These are phyloP conservation scores for Liodrosophila aerea DNA, from an alignment of 2,888 invertebrate species.

Conservation along the genomic window DNA sequence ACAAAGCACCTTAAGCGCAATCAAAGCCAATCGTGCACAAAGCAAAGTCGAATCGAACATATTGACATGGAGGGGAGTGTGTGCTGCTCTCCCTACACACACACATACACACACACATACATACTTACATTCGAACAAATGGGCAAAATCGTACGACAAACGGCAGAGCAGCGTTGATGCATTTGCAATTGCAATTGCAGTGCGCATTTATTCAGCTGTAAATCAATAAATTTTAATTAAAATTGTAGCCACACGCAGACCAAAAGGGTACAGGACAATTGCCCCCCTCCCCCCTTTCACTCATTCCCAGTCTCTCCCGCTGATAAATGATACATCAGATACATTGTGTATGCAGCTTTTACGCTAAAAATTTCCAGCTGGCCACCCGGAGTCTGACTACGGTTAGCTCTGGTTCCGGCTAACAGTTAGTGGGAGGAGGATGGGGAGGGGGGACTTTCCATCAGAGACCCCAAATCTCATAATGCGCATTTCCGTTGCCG, in stretches of 20 bases:
- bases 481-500: conserved; percentile 70
- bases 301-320: not conserved
- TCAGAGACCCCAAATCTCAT: conserved; percentile 52
- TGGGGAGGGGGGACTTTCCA: not conserved
- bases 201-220: conserved; percentile 75
- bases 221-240: conserved; percentile 78
- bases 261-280: conserved; percentile 48
- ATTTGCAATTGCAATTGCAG: conserved; percentile 44
- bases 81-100: too few species aligned
- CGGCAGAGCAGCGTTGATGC: conserved; percentile 45
- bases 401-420: not conserved
- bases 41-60: not conserved
- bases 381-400: conserved; percentile 10
- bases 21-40: too few species aligned
- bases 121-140: too few species aligned
- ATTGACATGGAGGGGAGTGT: not conserved
- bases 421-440: too few species aligned
- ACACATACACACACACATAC: too few species aligned
- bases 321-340: conserved; percentile 55
- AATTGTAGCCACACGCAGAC: conserved; percentile 64
- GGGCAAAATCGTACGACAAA: conserved; percentile 12
- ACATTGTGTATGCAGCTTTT: conserved; percentile 41
- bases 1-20: too few species aligned
- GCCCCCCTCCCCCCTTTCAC: conserved; percentile 8
- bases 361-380: conserved; percentile 48